These are phyloP conservation scores for Fundulus diaphanus DNA, from an alignment of 2,797 vertebrate genomes.

Conservation along the genomic window DNA sequence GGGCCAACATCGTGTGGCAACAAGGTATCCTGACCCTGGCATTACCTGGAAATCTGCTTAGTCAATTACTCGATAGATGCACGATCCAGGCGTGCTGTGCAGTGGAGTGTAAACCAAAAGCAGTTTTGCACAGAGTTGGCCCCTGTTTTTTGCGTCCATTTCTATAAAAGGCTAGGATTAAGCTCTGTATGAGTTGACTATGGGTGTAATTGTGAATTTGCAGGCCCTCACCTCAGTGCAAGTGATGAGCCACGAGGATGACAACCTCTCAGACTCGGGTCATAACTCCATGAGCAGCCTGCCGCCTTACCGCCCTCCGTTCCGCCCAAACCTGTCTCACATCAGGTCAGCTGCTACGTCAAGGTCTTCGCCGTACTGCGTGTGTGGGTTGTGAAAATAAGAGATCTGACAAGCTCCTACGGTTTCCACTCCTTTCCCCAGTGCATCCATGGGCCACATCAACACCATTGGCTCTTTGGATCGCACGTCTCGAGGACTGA, in stretches of 20 bases:
- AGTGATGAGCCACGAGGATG: conserved; percentile 86
- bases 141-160: conserved; percentile 2
- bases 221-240: conserved; percentile 74
- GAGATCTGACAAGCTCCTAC: conserved; percentile 14
- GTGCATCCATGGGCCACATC: conserved; percentile 95
- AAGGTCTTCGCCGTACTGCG: conserved; percentile 15
- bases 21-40: conserved; percentile 59
- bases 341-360: conserved; percentile 77
- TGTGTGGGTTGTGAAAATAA: conserved; percentile 31
- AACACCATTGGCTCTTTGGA: conserved; percentile 95
- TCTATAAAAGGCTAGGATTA: conserved; percentile 13
- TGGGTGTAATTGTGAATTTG: conserved; percentile 56
- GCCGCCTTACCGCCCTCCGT: conserved; percentile 87
- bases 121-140: neutral
- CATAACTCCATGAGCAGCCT: conserved; percentile 94
- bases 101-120: conserved; percentile 6
- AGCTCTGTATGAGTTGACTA: conserved; percentile 19
- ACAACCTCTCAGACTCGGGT: conserved; percentile 88
- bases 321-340: conserved; percentile 86
- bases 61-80: neutral
- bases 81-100: neutral
- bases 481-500: conserved; percentile 77
- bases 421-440: conserved; percentile 49
- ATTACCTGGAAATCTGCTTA: neutral
- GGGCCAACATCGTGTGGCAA: conserved; percentile 55